Evolutionary conservation across 1,140 invertebrate genomes (phyloP).

Genomic region (Zophobas atratus): DNA sequence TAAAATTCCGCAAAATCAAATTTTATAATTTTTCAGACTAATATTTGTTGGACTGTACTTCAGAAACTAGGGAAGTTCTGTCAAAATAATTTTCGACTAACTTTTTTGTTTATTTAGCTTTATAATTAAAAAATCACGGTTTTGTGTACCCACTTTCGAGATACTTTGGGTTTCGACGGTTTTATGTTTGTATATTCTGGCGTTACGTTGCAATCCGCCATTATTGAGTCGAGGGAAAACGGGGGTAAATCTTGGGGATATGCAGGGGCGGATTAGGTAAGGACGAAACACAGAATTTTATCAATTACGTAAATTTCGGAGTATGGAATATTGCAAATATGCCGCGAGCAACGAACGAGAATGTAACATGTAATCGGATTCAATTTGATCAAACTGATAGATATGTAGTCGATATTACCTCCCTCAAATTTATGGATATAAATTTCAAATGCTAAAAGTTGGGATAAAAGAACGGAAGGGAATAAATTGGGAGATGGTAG

Average conservation of each 20-base stretch:
- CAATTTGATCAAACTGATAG: conserved; percentile 44
- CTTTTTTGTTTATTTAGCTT: too few species aligned
- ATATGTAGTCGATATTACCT: conserved; percentile 36
- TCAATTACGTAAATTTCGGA: conserved; percentile 45
- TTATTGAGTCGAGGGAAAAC: not conserved
- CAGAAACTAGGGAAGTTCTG: too few species aligned
- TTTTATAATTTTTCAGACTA: too few species aligned
- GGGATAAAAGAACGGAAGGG: conserved; percentile 25
- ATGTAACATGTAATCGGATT: conserved; percentile 41
- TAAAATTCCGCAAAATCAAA: too few species aligned
- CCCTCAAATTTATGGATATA: conserved; percentile 34
- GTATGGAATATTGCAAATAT: conserved; percentile 47
- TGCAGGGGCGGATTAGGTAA: conserved; percentile 29
- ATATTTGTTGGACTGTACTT: too few species aligned
- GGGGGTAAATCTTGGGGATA: conserved; percentile 10
- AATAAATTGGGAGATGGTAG: conserved; percentile 18
- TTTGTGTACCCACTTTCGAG: too few species aligned
- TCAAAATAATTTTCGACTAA: too few species aligned
- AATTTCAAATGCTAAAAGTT: conserved; percentile 38
- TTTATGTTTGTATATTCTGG: too few species aligned
- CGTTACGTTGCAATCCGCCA: too few species aligned
- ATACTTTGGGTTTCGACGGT: too few species aligned
- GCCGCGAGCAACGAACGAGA: conserved; percentile 26
- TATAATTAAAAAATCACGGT: too few species aligned
- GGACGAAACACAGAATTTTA: conserved; percentile 38